Percentiles rank a stretch among this genome's conserved stretches.
Evolutionary conservation across 2,113 vertebrate genomes (phyloP).

Genomic region (Eira barbara): DNA sequence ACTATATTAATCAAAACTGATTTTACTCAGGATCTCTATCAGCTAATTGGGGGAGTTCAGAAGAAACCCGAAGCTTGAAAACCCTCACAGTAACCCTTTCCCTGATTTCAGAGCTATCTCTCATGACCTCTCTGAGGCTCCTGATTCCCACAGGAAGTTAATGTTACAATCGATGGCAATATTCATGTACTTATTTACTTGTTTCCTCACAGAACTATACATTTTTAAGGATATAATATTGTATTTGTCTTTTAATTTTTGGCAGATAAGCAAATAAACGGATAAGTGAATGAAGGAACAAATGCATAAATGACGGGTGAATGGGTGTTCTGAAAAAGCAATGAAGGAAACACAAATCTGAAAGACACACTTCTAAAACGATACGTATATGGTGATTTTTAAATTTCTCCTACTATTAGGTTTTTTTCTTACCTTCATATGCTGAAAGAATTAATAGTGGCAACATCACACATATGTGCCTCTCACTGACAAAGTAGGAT

Average conservation of each 20-base stretch:
- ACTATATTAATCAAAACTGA: not conserved
- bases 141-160: not conserved
- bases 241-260: not conserved
- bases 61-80: not conserved
- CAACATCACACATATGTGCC: not conserved
- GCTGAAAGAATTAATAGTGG: not conserved
- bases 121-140: not conserved
- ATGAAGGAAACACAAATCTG: not conserved
- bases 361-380: not conserved
- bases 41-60: not conserved
- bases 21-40: not conserved
- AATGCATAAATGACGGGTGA: not conserved
- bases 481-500: not conserved
- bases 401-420: not conserved
- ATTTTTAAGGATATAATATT: not conserved
- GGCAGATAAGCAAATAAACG: not conserved
- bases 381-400: not conserved
- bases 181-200: not conserved
- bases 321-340: not conserved
- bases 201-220: not conserved
- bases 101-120: not conserved
- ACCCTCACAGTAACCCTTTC: not conserved
- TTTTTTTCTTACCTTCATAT: not conserved
- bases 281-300: not conserved
- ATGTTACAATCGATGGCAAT: not conserved